Conservation (phyloP, 2,888 invertebrate genomes). For the Eupithecia subfuscata region DNA sequence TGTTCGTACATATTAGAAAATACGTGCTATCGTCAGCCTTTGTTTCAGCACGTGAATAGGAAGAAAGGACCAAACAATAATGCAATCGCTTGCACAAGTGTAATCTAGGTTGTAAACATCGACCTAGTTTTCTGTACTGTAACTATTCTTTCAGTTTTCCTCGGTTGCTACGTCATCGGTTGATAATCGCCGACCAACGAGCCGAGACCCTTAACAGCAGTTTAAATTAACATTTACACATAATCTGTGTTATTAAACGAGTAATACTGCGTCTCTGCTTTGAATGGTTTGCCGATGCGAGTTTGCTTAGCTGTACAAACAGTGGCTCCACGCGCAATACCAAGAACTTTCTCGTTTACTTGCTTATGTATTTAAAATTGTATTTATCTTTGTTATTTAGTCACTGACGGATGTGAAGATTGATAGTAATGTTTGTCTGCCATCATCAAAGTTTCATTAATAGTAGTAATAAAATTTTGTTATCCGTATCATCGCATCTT, state of each 20-base stretch:
- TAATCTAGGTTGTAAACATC: slow-evolving; percentile 63
- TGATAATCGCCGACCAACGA: slow-evolving; percentile 63
- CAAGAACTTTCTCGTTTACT: slow-evolving; percentile 75
- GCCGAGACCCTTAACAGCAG: slow-evolving; percentile 52
- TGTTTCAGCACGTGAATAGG: slow-evolving; percentile 25
- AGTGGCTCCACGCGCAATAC: slow-evolving; percentile 75
- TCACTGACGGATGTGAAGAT: slow-evolving; percentile 55
- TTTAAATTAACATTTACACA: slow-evolving; percentile 49
- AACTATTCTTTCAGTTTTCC: slow-evolving; percentile 66
- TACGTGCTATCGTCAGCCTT: slow-evolving; percentile 4
- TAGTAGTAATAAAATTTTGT: not conserved
- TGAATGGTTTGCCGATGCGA: slow-evolving; percentile 56
- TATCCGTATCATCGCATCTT: not conserved
- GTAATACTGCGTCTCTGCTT: slow-evolving; percentile 38
- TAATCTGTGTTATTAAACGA: slow-evolving; percentile 36
- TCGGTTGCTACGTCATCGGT: slow-evolving; percentile 67
- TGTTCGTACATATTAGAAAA: not conserved
- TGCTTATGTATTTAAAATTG: slow-evolving; percentile 62
- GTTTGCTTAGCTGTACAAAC: slow-evolving; percentile 83
- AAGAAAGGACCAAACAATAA: slow-evolving; percentile 46
- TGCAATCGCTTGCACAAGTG: slow-evolving; percentile 56
- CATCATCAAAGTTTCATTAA: slow-evolving; percentile 19
- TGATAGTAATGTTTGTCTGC: slow-evolving; percentile 54
- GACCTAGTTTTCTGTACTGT: slow-evolving; percentile 62
- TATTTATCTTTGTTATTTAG: slow-evolving; percentile 67